Evolutionary conservation across 2,113 vertebrate genomes (phyloP).

Genomic region (Caranx melampygus): DNA sequence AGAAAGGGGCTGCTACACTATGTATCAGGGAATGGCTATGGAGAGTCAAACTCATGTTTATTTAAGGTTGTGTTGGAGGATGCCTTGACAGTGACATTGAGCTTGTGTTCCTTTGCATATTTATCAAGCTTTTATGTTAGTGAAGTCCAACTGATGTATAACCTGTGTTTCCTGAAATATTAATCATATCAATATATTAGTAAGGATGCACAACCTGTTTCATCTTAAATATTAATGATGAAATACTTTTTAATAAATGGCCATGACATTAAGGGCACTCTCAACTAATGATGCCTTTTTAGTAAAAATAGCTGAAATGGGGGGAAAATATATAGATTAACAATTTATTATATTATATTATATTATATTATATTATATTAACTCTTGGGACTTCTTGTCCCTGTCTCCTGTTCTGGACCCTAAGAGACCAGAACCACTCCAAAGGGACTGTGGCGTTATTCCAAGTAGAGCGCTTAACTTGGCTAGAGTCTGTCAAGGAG

Average conservation of each 20-base stretch:
- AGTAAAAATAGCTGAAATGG: constrained; percentile 22
- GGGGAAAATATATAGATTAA: constrained; percentile 27
- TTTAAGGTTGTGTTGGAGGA: constrained; percentile 62
- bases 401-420: constrained; percentile 46
- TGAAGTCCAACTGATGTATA: constrained; percentile 43
- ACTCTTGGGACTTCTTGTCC: constrained; percentile 30
- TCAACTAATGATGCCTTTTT: constrained; percentile 33
- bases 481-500: constrained; percentile 53
- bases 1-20: constrained; percentile 12
- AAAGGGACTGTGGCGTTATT: constrained; percentile 62
- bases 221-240: constrained; percentile 64
- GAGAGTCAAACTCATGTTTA: constrained; percentile 65
- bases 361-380: constrained; percentile 24
- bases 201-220: constrained; percentile 42
- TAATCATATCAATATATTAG: constrained; percentile 60
- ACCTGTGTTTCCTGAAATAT: constrained; percentile 60
- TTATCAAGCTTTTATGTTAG: constrained; percentile 50
- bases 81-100: constrained; percentile 50
- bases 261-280: not conserved
- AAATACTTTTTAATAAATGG: constrained; percentile 41
- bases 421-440: constrained; percentile 61
- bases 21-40: constrained; percentile 35
- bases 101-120: constrained; percentile 46
- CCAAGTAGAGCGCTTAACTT: constrained; percentile 61
- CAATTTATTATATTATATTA: constrained; percentile 41